A percentile compares a stretch with the other conserved stretches of the same genome.
Conservation (phyloP, 2,888 invertebrate species). For the Xiphydria camelus region DNA sequence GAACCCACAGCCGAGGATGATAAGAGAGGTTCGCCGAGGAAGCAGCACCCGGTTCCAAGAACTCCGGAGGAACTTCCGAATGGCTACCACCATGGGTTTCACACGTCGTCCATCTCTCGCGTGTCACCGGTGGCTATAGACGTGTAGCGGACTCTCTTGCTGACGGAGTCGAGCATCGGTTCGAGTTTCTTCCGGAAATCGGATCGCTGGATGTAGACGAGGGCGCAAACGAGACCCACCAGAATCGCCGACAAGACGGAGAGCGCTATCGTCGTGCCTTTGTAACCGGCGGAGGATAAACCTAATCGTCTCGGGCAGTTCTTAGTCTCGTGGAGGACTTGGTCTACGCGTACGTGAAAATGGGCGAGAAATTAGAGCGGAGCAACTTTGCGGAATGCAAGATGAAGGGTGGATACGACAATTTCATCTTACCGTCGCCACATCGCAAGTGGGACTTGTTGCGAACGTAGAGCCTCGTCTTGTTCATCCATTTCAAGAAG, state of each 20-base stretch:
- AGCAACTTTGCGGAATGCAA: background rate
- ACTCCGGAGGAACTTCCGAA: too few relatives aligned
- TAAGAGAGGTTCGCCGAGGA: too few relatives aligned
- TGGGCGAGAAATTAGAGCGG: background rate
- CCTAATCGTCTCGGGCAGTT: conserved; percentile 34
- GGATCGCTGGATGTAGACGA: conserved; percentile 67
- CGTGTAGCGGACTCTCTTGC: conserved; percentile 74
- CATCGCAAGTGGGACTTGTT: conserved; percentile 64
- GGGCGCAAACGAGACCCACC: conserved; percentile 61
- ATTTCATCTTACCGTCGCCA: conserved; percentile 35
- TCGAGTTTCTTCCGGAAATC: conserved; percentile 63
- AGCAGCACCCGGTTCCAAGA: too few relatives aligned
- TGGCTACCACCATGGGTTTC: too few relatives aligned
- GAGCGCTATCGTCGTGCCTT: conserved; percentile 36
- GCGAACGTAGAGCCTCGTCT: conserved; percentile 65
- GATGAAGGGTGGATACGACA: background rate
- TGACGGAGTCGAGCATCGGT: conserved; percentile 68
- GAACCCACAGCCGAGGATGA: too few relatives aligned
- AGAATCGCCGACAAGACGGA: conserved; percentile 55
- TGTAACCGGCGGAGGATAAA: conserved; percentile 22
- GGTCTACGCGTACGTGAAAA: background rate
- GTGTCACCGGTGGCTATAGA: conserved; percentile 68
- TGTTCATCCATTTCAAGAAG: conserved; percentile 67
- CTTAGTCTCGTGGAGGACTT: conserved; percentile 40
- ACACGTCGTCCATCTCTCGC: conserved; percentile 50